Base-by-base conservation (phyloP, 2,888 invertebrate genomes). In the Ryuthela nishihirai region DNA sequence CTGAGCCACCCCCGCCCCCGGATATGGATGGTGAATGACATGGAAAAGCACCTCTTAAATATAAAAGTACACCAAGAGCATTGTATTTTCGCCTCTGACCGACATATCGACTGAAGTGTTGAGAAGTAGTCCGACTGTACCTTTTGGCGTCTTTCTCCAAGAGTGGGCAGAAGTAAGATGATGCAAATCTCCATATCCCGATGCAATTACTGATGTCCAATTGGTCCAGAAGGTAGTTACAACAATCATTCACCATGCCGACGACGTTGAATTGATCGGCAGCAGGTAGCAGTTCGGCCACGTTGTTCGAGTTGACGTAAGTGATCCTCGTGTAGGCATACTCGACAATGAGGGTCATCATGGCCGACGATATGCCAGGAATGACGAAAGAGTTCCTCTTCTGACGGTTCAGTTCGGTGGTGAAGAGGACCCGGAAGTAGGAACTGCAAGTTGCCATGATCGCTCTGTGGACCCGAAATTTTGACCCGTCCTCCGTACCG, bases 191-290 rank as follows among this genome's bases (percentile, higher is more conserved):
- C 32, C 10, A 12, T 12, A 32, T 32, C n/a, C 32, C 32, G n/a
- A 32, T 32, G 32, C 32, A 32, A 32, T 32, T 32, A 12, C n/a
- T 32, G 32, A 12, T 10, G n/a, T 32, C 32, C 32, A 32, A 12
- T 12, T 32, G 10, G 32, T 10, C 32, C 10, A 32, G 10, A 12
- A 32, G 32, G 32, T 12, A 32, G n/a, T 32, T 32, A 32, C 10
- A 10, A 70, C 85, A 85, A 25, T 82, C 72, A 70, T 83, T 83
- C 32, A 86, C 81, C 18, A 86, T 79, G 17, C 84, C 85, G n/a
- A 84, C 77, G 9, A 87, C 82, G 70, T 85, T 84, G 69, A 86
- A 84, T 67, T 83, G 82, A 72, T 88, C 86, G 4, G 87, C 85
- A 61, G 81, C 81, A 0, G 83, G 82, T 43, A 88, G 73, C 34